phyloP scores from a whole-genome alignment of 2,888 invertebrate genomes.

The Auanema sp. region DNA sequence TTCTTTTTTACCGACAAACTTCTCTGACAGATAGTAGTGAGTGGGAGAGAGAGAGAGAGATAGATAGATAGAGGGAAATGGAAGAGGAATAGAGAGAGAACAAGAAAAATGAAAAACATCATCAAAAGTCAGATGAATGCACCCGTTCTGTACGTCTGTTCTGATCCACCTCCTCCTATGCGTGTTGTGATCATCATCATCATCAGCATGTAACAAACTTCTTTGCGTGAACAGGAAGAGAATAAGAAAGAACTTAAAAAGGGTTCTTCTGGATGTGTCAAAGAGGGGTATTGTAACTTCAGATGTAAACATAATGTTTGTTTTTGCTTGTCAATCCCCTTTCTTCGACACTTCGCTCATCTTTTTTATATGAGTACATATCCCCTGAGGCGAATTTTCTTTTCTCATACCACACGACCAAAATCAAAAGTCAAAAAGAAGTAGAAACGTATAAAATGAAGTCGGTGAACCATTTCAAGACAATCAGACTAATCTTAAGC shows the following conservation, averaged over 20 bases:
- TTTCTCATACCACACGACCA: not conserved
- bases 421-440: no score
- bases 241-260: slow-evolving; percentile 1
- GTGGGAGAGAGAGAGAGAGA: not conserved
- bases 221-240: not conserved
- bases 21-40: not conserved
- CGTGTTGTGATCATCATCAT: no score
- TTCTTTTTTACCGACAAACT: no score
- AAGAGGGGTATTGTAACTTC: no score
- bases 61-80: not conserved
- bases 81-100: not conserved
- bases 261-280: no score
- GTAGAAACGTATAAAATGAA: no score
- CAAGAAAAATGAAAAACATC: not conserved
- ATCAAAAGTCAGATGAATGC: not conserved
- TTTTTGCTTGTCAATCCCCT: not conserved
- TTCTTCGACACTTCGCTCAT: not conserved
- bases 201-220: no score
- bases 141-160: not conserved
- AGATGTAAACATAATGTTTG: not conserved
- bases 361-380: not conserved
- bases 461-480: no score
- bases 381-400: not conserved
- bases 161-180: no score
- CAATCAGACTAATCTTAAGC: no score